A percentile compares a stretch with the other conserved stretches of the same genome.
These are phyloP conservation scores for Chiroxiphia lanceolata DNA, from an alignment of 2,797 vertebrate genomes.

Conservation along the genomic window DNA sequence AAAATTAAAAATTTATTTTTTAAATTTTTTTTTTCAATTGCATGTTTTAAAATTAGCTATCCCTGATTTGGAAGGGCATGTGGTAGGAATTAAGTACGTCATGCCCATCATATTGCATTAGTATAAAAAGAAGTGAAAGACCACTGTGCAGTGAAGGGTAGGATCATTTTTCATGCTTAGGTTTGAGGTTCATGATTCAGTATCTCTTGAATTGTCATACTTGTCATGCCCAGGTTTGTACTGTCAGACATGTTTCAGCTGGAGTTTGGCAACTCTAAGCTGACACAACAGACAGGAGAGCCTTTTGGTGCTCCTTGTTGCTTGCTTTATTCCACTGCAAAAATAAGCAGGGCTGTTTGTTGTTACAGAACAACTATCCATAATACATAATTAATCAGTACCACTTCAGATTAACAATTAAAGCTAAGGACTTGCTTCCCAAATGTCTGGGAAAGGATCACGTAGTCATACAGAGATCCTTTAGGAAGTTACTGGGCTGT, in stretches of 20 bases:
- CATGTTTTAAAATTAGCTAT: not conserved
- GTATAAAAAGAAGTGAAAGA: not conserved
- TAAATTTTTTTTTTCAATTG: not conserved
- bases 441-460: not conserved
- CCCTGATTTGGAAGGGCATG: not conserved
- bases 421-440: not conserved
- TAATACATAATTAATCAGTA: not conserved
- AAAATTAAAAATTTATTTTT: not conserved
- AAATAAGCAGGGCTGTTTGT: not conserved
- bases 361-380: not conserved
- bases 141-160: not conserved
- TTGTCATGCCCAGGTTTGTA: not conserved
- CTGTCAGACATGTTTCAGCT: rapidly evolving
- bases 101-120: not conserved
- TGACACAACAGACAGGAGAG: not conserved
- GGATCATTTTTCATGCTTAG: not conserved
- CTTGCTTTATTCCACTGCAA: not conserved
- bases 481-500: not conserved
- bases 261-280: not conserved
- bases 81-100: rapidly evolving
- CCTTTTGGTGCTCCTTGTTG: not conserved
- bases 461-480: rapidly evolving
- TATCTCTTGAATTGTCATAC: not conserved
- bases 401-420: not conserved
- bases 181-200: not conserved